Evolutionary conservation across 2,113 vertebrate species (phyloP).

Genomic region (Pseudorectes ferrugineus): DNA sequence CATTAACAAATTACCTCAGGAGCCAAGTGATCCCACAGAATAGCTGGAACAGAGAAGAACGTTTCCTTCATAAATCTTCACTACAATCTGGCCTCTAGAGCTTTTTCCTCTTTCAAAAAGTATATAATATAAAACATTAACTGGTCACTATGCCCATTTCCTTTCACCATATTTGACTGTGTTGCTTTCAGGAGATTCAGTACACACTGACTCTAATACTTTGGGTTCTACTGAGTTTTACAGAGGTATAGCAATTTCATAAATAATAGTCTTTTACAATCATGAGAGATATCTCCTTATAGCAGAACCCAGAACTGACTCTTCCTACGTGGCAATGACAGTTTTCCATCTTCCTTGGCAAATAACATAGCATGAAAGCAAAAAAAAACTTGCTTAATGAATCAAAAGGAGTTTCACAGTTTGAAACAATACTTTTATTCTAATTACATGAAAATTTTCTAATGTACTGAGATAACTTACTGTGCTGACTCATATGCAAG

Average conservation of each 20-base stretch:
- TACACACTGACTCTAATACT: neutral
- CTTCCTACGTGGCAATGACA: neutral
- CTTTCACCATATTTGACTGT: neutral
- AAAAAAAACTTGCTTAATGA: neutral
- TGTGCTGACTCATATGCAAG: constrained; percentile 74
- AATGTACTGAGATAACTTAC: constrained; percentile 66
- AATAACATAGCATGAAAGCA: neutral
- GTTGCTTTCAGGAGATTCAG: neutral
- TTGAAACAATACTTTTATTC: neutral
- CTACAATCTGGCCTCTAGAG: neutral
- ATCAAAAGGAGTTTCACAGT: neutral
- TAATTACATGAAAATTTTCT: neutral
- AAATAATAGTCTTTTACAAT: neutral
- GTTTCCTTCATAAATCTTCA: neutral
- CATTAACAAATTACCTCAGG: neutral
- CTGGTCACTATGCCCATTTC: neutral
- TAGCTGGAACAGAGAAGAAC: neutral
- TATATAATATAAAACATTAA: neutral
- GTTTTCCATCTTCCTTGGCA: neutral
- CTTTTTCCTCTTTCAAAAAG: neutral
- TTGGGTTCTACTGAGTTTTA: neutral
- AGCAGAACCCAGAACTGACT: neutral
- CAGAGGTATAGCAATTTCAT: neutral
- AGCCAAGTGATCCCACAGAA: neutral
- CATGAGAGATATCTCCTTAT: neutral